These are phyloP conservation scores for Hydropsyche tenuis DNA, from an alignment of 1,140 invertebrate genomes.

Conservation along the genomic window DNA sequence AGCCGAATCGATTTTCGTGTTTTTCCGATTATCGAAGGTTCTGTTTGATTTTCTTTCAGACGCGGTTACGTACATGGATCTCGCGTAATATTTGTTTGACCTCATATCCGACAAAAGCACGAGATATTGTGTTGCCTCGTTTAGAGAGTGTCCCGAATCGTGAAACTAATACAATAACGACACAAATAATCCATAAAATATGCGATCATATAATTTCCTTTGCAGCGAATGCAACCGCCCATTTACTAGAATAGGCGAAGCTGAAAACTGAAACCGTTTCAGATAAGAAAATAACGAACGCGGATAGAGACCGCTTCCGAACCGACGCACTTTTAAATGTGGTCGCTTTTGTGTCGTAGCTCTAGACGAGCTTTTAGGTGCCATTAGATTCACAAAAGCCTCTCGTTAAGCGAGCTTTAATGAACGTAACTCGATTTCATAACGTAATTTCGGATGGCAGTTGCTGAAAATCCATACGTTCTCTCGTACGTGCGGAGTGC, in stretches of 20 bases:
- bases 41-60: slow-evolving; percentile 10
- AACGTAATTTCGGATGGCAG: background rate
- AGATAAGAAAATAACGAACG: no score
- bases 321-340: background rate
- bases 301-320: background rate
- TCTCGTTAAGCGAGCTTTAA: slow-evolving; percentile 21
- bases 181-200: no score
- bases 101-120: slow-evolving; percentile 2
- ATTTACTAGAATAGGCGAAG: no score
- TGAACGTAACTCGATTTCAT: slow-evolving; percentile 22
- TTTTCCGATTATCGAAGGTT: slow-evolving; percentile 14
- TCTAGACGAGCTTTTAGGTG: background rate
- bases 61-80: background rate
- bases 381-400: slow-evolving; percentile 16
- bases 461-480: background rate
- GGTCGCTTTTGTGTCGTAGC: background rate
- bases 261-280: no score
- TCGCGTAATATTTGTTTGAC: slow-evolving; percentile 3
- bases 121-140: background rate
- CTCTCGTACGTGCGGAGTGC: no score
- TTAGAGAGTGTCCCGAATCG: no score
- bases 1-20: slow-evolving; percentile 21
- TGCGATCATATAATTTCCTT: no score
- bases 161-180: no score
- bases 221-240: no score